Conservation (phyloP, 2,113 vertebrate species). For the Mustelus asterias region DNA sequence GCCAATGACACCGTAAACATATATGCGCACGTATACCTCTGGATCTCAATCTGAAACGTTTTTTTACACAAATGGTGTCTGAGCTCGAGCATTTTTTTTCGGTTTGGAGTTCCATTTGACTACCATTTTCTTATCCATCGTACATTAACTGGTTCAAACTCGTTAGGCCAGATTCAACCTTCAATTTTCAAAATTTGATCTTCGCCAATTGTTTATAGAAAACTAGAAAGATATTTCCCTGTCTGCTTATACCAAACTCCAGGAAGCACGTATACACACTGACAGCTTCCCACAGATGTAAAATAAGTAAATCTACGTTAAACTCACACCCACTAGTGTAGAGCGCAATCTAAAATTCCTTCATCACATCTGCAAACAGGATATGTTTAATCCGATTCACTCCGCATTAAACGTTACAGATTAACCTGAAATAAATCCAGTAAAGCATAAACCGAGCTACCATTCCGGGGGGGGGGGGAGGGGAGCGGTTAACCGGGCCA, state of each 20-base stretch:
- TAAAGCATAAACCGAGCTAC: background rate
- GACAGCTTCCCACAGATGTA: background rate
- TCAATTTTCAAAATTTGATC: background rate
- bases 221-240: background rate
- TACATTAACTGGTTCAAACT: background rate
- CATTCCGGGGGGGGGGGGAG: no score
- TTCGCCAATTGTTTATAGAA: background rate
- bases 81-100: background rate
- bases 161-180: background rate
- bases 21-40: no score
- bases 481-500: background rate
- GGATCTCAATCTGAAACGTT: background rate
- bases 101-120: background rate
- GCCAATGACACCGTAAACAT: no score
- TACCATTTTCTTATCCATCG: background rate
- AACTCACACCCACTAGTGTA: background rate
- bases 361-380: background rate
- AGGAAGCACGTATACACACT: background rate
- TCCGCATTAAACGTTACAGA: background rate
- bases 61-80: background rate
- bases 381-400: background rate
- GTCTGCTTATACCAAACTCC: background rate
- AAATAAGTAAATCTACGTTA: background rate
- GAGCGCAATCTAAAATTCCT: background rate
- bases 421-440: background rate